Conservation (phyloP, 2,888 invertebrate genomes). For the Eumerus sabulonum region DNA sequence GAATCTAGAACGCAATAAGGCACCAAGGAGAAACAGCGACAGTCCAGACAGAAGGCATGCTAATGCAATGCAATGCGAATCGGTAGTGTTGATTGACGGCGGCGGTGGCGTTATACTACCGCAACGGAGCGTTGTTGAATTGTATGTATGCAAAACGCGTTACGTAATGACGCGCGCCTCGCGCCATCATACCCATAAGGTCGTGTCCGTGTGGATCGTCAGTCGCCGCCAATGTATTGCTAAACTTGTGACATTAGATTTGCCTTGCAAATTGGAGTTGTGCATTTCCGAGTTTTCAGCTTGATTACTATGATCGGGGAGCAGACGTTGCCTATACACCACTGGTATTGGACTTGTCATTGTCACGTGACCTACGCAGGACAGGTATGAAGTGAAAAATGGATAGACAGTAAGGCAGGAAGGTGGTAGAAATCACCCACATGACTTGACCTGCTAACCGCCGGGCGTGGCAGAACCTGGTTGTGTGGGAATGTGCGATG, state of each 20-base stretch:
- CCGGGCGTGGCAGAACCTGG: no score
- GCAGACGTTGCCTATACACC: not conserved
- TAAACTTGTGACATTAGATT: constrained; percentile 33
- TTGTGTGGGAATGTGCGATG: no score
- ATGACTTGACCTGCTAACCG: no score
- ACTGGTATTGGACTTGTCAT: not conserved
- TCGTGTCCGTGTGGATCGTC: constrained; percentile 51
- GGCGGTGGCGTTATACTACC: no score
- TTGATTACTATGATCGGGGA: constrained; percentile 24
- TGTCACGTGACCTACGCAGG: not conserved
- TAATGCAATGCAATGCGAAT: constrained; percentile 45
- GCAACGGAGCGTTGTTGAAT: no score
- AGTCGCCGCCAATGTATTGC: constrained; percentile 20
- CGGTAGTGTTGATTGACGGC: not conserved
- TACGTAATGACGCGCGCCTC: constrained; percentile 44
- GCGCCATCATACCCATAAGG: constrained; percentile 46
- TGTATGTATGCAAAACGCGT: constrained; percentile 52
- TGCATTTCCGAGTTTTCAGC: constrained; percentile 54
- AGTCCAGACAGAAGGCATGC: constrained; percentile 50
- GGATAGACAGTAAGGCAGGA: not conserved
- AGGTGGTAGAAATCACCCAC: no score
- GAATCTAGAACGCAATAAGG: constrained; percentile 4
- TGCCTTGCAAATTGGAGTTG: constrained; percentile 52
- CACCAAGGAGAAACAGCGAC: constrained; percentile 34
- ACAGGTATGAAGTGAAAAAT: not conserved